Percentiles rank a stretch among this genome's conserved stretches.
Conservation (phyloP, 2,113 vertebrate genomes). For the Plecotus auritus region DNA sequence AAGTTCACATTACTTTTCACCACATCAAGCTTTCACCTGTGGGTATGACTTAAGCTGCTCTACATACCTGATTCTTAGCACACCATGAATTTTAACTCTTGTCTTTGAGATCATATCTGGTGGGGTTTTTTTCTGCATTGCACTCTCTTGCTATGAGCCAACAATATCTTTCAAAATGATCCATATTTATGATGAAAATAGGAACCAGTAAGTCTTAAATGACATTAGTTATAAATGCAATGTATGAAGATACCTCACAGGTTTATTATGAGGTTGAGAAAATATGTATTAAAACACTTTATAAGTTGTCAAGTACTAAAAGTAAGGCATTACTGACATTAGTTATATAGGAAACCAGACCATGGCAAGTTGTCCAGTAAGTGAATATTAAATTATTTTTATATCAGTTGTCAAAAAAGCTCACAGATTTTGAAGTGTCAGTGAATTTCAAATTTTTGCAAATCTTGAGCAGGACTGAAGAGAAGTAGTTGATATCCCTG, state of each 20-base stretch:
- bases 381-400: neutral
- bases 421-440: neutral
- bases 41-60: neutral
- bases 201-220: conserved; percentile 41
- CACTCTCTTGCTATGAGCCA: neutral
- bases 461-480: neutral
- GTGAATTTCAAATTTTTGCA: conserved; percentile 13
- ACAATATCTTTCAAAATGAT: neutral
- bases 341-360: conserved; percentile 18
- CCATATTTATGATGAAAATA: conserved; percentile 22
- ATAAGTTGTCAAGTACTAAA: conserved; percentile 21
- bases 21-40: neutral
- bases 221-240: neutral
- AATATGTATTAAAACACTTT: conserved; percentile 3
- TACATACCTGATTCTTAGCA: neutral
- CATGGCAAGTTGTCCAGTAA: neutral
- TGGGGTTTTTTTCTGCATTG: neutral
- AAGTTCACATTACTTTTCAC: neutral
- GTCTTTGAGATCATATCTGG: neutral
- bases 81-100: neutral
- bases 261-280: conserved; percentile 21
- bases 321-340: neutral
- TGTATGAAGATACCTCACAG: neutral
- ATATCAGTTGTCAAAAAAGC: neutral
- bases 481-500: neutral